Evolutionary conservation across 64 coral and sea anemone species (phyloP), one percentile per base, ranked within the genome.

Genomic region (Acropora tenuis): DNA sequence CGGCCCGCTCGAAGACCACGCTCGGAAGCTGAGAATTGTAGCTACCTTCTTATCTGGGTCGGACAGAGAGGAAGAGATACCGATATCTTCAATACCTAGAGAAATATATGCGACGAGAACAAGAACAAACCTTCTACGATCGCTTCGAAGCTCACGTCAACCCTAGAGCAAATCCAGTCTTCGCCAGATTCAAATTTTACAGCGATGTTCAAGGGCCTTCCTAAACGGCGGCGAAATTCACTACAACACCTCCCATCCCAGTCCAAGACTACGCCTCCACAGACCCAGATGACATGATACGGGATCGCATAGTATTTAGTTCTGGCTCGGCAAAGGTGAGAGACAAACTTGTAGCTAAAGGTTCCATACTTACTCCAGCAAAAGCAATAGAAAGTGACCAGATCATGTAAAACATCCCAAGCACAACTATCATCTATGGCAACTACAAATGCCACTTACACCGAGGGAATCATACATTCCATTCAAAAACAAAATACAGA

Each of bases 311-410:
- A 90, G 18, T 88, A 90, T 30, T 69, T 81, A 84, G 90, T 30
- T 90, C 66, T 45, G 87, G 2, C 88, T 90, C 30, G 88, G 86
- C 41, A 72, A 90, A 18, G 88, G 90, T 73, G 58, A 58, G 52
- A 55, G 52, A 55, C 5, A 55, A 55, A 9, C 50, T 1, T 4
- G 75, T 94, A 7, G 44, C 82, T 41, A 73, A 85, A 76, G 87
- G 92, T 47, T 12, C 87, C 40, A 74, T 66, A 13, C 78, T 90
- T 8, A 95, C 88, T 6, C 69, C 90, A 41, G 58, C 15, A 49
- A 94, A 95, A 65, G 94, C 89, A 82, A 87, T 88, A 48, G 84
- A 91, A 69, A 91, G 88, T 13, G 84, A 30, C 89, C 6, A 74
- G 89, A 50, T 91, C 94, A 88, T 49, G 47, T 91, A 52, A 18